Conservation (phyloP, 53 echinoderm and acorn worm species). For the Stichopus horrens region DNA sequence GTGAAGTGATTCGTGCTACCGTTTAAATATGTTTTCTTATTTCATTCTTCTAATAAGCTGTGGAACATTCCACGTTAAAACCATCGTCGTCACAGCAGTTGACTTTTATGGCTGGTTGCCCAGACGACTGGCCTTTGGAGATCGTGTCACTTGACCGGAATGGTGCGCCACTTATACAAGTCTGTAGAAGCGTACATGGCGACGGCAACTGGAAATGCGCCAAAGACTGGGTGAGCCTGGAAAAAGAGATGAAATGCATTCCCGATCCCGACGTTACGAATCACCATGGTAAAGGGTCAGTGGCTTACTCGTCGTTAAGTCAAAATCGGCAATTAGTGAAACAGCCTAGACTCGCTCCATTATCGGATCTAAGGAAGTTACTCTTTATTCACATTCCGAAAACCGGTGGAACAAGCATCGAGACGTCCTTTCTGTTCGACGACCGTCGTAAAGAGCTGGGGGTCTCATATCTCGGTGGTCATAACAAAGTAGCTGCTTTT, state of each 20-base stretch:
- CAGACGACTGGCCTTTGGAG: neutral
- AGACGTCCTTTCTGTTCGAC: slow-evolving; percentile 25
- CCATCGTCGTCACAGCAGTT: too few species aligned
- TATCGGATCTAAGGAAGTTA: neutral
- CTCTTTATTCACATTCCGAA: slow-evolving; percentile 23
- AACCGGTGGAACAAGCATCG: neutral
- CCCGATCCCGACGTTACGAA: neutral
- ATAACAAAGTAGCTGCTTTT: neutral
- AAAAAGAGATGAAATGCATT: neutral
- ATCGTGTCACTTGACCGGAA: neutral
- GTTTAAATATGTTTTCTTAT: too few species aligned
- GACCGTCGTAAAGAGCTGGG: neutral
- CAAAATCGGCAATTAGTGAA: neutral
- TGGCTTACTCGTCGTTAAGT: too few species aligned
- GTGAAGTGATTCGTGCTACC: too few species aligned
- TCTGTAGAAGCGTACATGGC: neutral
- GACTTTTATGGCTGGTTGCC: neutral
- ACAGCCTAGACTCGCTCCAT: neutral
- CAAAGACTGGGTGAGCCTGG: neutral
- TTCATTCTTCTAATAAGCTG: too few species aligned
- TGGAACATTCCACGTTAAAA: too few species aligned
- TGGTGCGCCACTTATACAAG: neutral
- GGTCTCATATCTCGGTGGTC: neutral
- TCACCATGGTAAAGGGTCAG: neutral
- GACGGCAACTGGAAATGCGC: neutral